phyloP scores from a whole-genome alignment of 2,797 vertebrate genomes.

The Enteromius trimaculatus region DNA sequence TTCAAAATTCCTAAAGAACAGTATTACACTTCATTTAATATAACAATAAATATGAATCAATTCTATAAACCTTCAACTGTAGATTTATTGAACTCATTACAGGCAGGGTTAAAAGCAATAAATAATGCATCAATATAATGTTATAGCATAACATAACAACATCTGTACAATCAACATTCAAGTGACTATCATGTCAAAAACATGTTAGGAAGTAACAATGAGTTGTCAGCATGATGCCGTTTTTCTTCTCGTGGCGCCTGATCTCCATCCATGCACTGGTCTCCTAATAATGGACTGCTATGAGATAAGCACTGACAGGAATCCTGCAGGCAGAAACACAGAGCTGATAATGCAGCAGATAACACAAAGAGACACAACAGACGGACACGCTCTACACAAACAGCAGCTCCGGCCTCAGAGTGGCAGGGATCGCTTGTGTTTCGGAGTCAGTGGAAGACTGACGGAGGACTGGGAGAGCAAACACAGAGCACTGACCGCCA shows the following conservation, averaged over 20 bases:
- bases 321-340: not conserved
- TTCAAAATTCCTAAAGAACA: not conserved
- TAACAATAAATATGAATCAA: not conserved
- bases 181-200: not conserved
- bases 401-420: not conserved
- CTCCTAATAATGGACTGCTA: not conserved
- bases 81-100: not conserved
- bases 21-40: not conserved
- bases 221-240: not conserved
- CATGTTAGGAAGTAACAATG: not conserved
- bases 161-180: not conserved
- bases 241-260: not conserved
- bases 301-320: conserved; percentile 23
- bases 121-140: not conserved
- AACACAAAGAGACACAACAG: conserved; percentile 27
- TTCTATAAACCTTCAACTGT: not conserved
- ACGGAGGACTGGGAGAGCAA: not conserved
- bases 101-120: not conserved
- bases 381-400: not conserved
- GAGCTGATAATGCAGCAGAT: conserved; percentile 20
- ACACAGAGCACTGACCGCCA: conserved; percentile 14
- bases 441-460: not conserved
- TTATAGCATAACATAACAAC: not conserved
- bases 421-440: not conserved
- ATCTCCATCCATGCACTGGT: not conserved